A percentile compares a stretch with the other conserved stretches of the same genome.
Conservation (phyloP, 1,140 invertebrate genomes). For the Carcinoscorpius rotundicauda region DNA sequence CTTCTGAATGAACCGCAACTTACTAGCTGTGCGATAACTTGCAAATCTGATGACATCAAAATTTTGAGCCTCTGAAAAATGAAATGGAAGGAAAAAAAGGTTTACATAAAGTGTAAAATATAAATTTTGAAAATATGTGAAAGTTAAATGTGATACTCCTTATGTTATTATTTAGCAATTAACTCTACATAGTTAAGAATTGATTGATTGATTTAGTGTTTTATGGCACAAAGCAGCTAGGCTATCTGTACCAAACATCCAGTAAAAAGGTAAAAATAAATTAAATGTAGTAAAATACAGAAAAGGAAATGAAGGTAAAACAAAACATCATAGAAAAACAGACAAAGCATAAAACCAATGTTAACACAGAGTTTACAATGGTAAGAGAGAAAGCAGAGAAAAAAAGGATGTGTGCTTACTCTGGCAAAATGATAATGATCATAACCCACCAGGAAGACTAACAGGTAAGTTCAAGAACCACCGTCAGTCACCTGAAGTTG, state of each 20-base stretch:
- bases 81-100: background rate
- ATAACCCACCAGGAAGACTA: too few relatives aligned
- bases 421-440: too few relatives aligned
- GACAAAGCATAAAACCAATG: too few relatives aligned
- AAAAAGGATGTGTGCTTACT: too few relatives aligned
- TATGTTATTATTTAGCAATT: background rate
- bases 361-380: background rate
- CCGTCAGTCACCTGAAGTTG: too few relatives aligned
- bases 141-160: background rate
- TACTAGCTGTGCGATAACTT: slow-evolving; percentile 92
- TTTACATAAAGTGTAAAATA: background rate
- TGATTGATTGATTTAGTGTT: background rate
- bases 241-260: too few relatives aligned
- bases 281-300: too few relatives aligned
- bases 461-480: too few relatives aligned
- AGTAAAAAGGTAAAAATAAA: too few relatives aligned
- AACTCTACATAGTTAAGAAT: background rate
- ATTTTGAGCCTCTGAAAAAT: slow-evolving; percentile 59
- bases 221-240: too few relatives aligned
- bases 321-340: too few relatives aligned
- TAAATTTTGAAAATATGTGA: background rate
- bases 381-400: background rate
- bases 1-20: slow-evolving; percentile 92
- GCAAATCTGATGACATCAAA: slow-evolving; percentile 93
- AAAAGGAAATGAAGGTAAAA: too few relatives aligned